Evolutionary conservation across 1,140 invertebrate species (phyloP).

Genomic region (Drosophila eugracilis): DNA sequence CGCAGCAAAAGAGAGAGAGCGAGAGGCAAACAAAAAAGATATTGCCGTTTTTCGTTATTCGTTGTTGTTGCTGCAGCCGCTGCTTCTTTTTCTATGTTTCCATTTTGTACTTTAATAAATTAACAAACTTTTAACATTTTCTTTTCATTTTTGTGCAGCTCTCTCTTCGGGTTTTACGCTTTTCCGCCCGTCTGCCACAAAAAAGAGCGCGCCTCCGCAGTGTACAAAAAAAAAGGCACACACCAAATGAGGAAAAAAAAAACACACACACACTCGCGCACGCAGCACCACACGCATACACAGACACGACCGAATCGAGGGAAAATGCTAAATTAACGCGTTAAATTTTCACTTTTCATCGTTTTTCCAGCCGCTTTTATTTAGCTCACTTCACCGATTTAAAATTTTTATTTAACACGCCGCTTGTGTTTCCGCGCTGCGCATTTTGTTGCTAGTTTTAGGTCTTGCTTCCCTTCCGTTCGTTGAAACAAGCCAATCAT

Average conservation of each 20-base stretch:
- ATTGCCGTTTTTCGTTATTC: constrained; percentile 36
- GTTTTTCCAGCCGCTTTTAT: not conserved
- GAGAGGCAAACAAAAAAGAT: constrained; percentile 34
- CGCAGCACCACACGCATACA: constrained; percentile 2
- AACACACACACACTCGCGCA: constrained; percentile 8
- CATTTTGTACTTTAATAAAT: not conserved
- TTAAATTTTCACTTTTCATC: not conserved
- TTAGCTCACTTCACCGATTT: not conserved
- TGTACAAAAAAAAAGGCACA: constrained; percentile 13
- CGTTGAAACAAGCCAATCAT: no score
- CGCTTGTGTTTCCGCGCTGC: constrained; percentile 1
- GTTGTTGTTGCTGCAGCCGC: constrained; percentile 17
- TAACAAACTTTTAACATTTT: constrained; percentile 3
- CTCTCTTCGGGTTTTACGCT: constrained; percentile 3
- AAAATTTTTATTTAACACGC: not conserved
- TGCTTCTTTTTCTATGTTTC: constrained; percentile 11
- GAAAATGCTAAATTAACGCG: constrained; percentile 3
- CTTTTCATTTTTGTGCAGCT: not conserved
- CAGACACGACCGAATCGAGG: constrained; percentile 4
- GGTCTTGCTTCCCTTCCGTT: not conserved
- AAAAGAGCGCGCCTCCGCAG: constrained; percentile 8
- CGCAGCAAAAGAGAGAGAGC: constrained; percentile 12
- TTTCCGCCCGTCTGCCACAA: constrained; percentile 12
- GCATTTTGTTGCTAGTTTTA: not conserved
- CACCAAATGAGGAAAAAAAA: constrained; percentile 5